phyloP scores from a whole-genome alignment of 2,113 vertebrate genomes.

The Cheilinus undulatus region DNA sequence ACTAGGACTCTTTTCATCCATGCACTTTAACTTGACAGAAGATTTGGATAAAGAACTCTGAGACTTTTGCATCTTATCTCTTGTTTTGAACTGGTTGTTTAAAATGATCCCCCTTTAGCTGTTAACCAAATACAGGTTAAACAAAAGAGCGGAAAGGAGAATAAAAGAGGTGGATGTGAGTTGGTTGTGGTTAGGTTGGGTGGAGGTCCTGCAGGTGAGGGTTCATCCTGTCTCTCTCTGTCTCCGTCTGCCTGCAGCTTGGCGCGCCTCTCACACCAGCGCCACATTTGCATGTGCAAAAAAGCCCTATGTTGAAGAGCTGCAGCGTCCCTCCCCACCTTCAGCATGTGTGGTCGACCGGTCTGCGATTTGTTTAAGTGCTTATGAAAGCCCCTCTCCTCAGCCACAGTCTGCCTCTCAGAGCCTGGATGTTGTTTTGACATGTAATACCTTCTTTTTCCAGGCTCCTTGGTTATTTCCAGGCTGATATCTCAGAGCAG shows the following conservation, averaged over 20 bases:
- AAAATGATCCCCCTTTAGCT: not conserved
- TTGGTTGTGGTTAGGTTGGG: conserved; percentile 10
- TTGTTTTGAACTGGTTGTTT: not conserved
- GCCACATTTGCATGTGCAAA: conserved; percentile 77
- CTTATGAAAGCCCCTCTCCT: conserved; percentile 51
- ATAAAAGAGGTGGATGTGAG: conserved; percentile 22
- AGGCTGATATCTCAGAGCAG: conserved; percentile 26
- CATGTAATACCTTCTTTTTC: conserved; percentile 34
- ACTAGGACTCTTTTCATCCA: too few species aligned
- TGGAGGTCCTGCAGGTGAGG: conserved; percentile 63
- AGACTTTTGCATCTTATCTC: not conserved
- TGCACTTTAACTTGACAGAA: too few species aligned
- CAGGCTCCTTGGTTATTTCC: conserved; percentile 54
- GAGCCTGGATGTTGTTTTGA: conserved; percentile 21
- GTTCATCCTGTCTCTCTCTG: conserved; percentile 1
- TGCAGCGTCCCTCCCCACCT: not conserved
- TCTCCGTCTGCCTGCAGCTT: conserved; percentile 50
- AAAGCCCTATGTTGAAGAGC: conserved; percentile 52
- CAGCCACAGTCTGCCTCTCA: conserved; percentile 21
- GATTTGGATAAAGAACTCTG: too few species aligned
- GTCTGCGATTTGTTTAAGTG: conserved; percentile 66
- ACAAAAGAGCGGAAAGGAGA: conserved; percentile 46
- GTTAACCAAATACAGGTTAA: not conserved
- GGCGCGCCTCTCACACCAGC: conserved; percentile 47
- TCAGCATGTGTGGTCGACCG: conserved; percentile 47